These are phyloP conservation scores for Xenopus tropicalis DNA, from an alignment of 2,113 vertebrate genomes.

Conservation along the genomic window DNA sequence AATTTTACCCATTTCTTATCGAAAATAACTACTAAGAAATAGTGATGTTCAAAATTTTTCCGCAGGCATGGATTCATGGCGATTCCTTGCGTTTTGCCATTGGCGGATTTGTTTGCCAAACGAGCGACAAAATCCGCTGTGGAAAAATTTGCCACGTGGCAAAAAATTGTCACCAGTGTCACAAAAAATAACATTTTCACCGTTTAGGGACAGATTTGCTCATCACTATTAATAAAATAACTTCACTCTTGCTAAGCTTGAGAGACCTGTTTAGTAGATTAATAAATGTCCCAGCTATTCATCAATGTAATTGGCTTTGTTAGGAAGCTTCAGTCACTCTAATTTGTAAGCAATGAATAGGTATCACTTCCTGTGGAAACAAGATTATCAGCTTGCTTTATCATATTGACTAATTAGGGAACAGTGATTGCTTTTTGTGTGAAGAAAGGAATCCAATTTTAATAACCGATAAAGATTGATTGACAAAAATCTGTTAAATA, in stretches of 20 bases:
- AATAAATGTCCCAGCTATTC: conserved; percentile 1
- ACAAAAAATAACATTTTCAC: no score
- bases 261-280: not conserved
- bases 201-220: no score
- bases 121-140: no score
- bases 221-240: not conserved
- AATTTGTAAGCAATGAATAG: not conserved
- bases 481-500: not conserved
- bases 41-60: no score
- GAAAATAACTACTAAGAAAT: no score
- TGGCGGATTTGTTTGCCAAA: no score
- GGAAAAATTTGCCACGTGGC: no score
- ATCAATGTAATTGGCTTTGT: conserved; percentile 1
- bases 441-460: conserved; percentile 1
- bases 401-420: not conserved
- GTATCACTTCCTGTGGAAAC: conserved; percentile 3
- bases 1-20: no score
- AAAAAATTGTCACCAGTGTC: no score
- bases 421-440: not conserved
- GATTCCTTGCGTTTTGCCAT: no score
- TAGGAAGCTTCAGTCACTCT: not conserved
- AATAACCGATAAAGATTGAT: not conserved
- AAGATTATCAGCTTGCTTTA: conserved; percentile 1
- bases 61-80: no score
- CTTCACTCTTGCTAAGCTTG: not conserved